Base-by-base conservation (phyloP, 2,113 vertebrate species). In the Cyprinodon variegatus region DNA sequence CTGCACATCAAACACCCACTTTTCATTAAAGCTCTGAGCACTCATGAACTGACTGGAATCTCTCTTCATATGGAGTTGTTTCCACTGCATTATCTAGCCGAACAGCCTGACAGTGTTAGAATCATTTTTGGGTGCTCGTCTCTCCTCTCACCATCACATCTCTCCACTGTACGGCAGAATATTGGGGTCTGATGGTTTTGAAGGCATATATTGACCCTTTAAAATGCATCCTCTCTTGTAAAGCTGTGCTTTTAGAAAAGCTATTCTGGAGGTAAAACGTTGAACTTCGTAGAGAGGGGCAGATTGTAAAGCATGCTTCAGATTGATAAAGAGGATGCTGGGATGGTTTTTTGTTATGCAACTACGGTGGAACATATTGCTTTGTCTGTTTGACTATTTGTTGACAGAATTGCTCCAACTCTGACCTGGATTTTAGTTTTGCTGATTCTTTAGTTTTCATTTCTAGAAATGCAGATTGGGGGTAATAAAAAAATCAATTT, bases 71-170 rank as follows among this genome's bases (percentile, higher is more conserved):
- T n/a, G 5, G 61, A 14, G 29, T 43, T 9, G 50, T 83, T 86
- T 77, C 72, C 65, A 74, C 69, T 65, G 40, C 72, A 68, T 83
- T 65, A 71, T 59, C 63, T 75, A 73, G 70, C 74, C 70, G n/a
- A 65, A 11, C 57, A 0, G 59, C 46, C 45, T 70, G 14, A 6
- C 63, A 36, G 46, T 37, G 63, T 77, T 69, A 73, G 17, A 68
- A 72, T 74, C 3, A n/a, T 66, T 40, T 74, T 36, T 77, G 67
- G 74, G 76, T 61, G 84, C 65, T 48, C 50, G 0, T 71, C 63
- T 74, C 71, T 68, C 50, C 69, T 59, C 70, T 74, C 60, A 36
- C 72, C 72, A 39, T 38, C 71, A 13, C 15, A 22, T 76, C 46
- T 70, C 76, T 11, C 50, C 7, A 13, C 36, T 6, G 62, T 37